Evolutionary conservation across 2,797 vertebrate species (phyloP), one percentile per base, ranked within the genome.

Genomic region (Gambusia yucatana): DNA sequence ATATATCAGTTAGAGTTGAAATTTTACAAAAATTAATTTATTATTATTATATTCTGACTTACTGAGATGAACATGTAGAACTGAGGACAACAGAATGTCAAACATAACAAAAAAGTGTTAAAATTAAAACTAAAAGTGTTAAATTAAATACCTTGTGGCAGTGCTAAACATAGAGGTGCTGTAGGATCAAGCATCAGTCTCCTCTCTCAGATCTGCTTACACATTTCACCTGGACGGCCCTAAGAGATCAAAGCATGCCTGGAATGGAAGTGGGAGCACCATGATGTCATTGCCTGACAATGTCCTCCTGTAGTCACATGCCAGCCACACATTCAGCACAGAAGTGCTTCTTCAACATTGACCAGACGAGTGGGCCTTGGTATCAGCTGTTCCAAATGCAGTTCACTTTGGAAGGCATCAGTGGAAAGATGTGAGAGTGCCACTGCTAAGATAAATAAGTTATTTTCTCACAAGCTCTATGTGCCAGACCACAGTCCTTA

Each of bases 361-460:
- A 84, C 87, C 93, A 94, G 93, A 90, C 74, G 9, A 87, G 82
- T 44, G 70, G 44, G 87, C 89, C 83, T 84, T 81, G 71, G 79
- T 93, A 94, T 95, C 93, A 90, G 88, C 87, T 72, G 86, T 87
- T 92, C 87, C 91, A 93, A 94, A 95, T 94, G 91, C 77, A 87
- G 85, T 89, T 88, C 83, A 87, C 89, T 90, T 88, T 93, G 84
- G 92, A 94, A 88, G 88, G 87, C 88, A 82, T 76, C 83, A 61
- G 87, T 90, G 87, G 89, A 92, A 88, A 92, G 87, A 92, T 87
- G 87, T 87, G 91, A 91, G 79, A 89, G 90, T 78, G 83, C 82
- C 80, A 77, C 85, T 77, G 90, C 75, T 88, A 44, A 93, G 95
- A 96, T 95, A 96, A 95, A 93, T 77, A 82, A 78, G 91, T 88